phyloP scores from a whole-genome alignment of 2,888 invertebrate genomes.

The Drosophila gaucha region DNA sequence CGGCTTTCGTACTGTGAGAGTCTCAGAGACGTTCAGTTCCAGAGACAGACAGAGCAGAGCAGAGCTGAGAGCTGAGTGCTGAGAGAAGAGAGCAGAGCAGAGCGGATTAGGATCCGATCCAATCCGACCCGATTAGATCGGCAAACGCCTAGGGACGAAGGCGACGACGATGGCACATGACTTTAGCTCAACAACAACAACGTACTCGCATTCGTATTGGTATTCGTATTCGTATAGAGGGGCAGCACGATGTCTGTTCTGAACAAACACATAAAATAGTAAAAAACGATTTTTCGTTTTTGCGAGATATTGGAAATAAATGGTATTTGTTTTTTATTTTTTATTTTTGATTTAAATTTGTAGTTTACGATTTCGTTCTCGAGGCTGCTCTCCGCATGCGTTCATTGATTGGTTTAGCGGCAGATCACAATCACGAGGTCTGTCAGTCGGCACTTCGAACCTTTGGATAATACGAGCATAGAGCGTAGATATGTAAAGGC shows the following conservation, averaged over 20 bases:
- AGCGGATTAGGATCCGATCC: conserved; percentile 32
- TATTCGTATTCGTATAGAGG: conserved; percentile 21
- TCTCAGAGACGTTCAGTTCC: conserved; percentile 67
- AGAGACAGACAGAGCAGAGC: conserved; percentile 66
- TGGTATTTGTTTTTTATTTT: conserved; percentile 10
- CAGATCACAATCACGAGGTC: conserved; percentile 70
- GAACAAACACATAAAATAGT: conserved; percentile 79
- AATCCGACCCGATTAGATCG: conserved; percentile 50
- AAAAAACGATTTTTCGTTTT: conserved; percentile 58
- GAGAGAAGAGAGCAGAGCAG: conserved; percentile 41
- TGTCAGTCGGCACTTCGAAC: conserved; percentile 75
- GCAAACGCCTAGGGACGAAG: conserved; percentile 54
- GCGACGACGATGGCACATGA: conserved; percentile 59
- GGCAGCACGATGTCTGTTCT: conserved; percentile 70
- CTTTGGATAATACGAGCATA: conserved; percentile 81
- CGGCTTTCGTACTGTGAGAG: conserved; percentile 74
- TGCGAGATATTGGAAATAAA: conserved; percentile 33
- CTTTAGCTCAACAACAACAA: conserved; percentile 54
- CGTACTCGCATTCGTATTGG: conserved; percentile 31
- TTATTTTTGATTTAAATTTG: no score
- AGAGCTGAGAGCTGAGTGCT: conserved; percentile 49
- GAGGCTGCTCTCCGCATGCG: conserved; percentile 50
- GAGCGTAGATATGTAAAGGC: conserved; percentile 72
- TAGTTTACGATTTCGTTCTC: conserved; percentile 40
- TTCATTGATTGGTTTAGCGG: conserved; percentile 63